Evolutionary conservation across 1,140 invertebrate species (phyloP).

Genomic region (Lysiphlebus fabarum): DNA sequence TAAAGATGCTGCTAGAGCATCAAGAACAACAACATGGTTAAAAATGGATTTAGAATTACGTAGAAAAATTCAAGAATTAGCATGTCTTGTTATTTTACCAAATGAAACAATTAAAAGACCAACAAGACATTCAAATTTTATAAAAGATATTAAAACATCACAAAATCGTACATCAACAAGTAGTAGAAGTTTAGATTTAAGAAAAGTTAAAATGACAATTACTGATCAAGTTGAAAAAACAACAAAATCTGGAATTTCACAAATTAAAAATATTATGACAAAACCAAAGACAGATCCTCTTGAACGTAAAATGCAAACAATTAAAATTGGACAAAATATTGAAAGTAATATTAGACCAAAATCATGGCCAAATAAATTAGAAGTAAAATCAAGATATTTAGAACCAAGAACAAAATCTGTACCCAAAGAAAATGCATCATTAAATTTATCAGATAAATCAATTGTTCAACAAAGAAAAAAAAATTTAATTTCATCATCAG

Average conservation of each 20-base stretch:
- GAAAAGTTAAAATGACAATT: constrained; percentile 61
- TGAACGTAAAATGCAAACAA: constrained; percentile 46
- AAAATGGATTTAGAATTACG: constrained; percentile 63
- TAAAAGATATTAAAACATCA: constrained; percentile 43
- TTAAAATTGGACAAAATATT: constrained; percentile 32
- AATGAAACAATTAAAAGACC: constrained; percentile 45
- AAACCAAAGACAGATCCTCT: constrained; percentile 53
- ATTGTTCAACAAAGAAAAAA: constrained; percentile 37
- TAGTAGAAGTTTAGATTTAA: constrained; percentile 54
- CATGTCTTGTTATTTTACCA: constrained; percentile 57
- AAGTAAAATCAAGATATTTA: constrained; percentile 60
- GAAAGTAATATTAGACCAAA: constrained; percentile 44
- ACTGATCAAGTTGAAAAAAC: constrained; percentile 53
- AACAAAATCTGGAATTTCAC: constrained; percentile 35
- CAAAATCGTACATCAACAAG: constrained; percentile 37
- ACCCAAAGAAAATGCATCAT: constrained; percentile 34
- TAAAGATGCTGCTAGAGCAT: constrained; percentile 61
- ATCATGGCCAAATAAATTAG: constrained; percentile 54
- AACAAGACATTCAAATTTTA: constrained; percentile 47
- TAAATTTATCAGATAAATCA: constrained; percentile 41
- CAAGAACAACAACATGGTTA: constrained; percentile 62
- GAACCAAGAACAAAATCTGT: constrained; percentile 53
- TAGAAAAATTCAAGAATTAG: constrained; percentile 60
- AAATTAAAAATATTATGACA: constrained; percentile 42
- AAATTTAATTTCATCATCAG: constrained; percentile 59